These are phyloP conservation scores for Notechis scutatus DNA, from an alignment of 2,113 vertebrate species.

Conservation along the genomic window DNA sequence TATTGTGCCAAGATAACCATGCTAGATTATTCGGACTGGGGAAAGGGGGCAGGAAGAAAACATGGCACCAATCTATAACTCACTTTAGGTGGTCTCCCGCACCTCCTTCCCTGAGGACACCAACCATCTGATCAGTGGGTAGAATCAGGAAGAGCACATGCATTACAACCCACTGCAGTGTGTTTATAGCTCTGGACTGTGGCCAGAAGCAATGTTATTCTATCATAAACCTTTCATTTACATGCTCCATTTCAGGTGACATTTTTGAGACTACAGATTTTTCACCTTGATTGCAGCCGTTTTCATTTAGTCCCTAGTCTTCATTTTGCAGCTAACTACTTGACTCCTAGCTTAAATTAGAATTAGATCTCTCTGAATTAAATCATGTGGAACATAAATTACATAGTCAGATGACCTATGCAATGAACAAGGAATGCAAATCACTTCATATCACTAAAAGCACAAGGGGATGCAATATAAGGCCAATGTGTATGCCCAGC, in stretches of 20 bases:
- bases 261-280: constrained; percentile 25
- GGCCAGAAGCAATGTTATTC: constrained; percentile 33
- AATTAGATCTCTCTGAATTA: constrained; percentile 28
- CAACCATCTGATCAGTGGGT: neutral
- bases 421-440: neutral
- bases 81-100: neutral
- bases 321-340: constrained; percentile 13
- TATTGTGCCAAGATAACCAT: neutral
- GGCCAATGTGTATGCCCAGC: neutral
- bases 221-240: constrained; percentile 24
- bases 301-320: constrained; percentile 14
- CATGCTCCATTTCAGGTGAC: constrained; percentile 9
- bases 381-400: constrained; percentile 36
- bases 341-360: constrained; percentile 9
- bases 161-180: neutral
- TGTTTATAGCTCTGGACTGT: neutral
- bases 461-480: constrained; percentile 22
- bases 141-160: neutral
- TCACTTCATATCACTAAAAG: neutral
- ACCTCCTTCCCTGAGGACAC: neutral
- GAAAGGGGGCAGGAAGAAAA: neutral
- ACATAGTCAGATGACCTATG: constrained; percentile 19
- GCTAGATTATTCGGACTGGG: neutral
- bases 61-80: neutral
- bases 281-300: constrained; percentile 33